Conservation (phyloP, 2,113 vertebrate species). For the Excalfactoria chinensis region DNA sequence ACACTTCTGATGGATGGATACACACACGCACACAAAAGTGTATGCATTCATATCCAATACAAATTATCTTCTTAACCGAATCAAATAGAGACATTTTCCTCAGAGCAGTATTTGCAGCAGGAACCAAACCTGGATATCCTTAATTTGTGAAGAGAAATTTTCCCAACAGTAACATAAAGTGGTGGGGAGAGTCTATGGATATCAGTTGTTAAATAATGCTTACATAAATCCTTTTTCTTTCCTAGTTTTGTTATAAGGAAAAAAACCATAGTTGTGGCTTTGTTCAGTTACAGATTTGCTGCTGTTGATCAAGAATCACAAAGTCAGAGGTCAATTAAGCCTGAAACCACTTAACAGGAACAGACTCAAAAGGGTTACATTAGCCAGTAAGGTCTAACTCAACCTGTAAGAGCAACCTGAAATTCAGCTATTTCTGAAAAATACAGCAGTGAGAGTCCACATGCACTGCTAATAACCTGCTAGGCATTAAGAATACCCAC, state of each 20-base stretch:
- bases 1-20: background rate
- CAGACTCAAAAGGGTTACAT: background rate
- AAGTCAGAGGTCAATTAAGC: background rate
- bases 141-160: background rate
- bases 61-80: background rate
- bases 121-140: background rate
- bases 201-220: background rate
- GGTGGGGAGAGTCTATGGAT: background rate
- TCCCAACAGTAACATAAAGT: background rate
- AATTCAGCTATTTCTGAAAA: background rate
- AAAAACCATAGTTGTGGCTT: no score
- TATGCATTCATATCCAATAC: background rate
- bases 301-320: background rate
- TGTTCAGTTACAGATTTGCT: no score
- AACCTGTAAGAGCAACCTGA: background rate
- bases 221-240: background rate
- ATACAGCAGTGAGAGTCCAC: background rate
- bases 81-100: constrained; percentile 6
- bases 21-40: background rate
- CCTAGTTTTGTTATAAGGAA: background rate
- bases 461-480: background rate
- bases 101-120: background rate
- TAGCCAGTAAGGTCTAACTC: background rate
- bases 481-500: background rate
- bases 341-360: background rate